Evolutionary conservation across 2,797 vertebrate genomes (phyloP).

Genomic region (Leptatherina wallacei): DNA sequence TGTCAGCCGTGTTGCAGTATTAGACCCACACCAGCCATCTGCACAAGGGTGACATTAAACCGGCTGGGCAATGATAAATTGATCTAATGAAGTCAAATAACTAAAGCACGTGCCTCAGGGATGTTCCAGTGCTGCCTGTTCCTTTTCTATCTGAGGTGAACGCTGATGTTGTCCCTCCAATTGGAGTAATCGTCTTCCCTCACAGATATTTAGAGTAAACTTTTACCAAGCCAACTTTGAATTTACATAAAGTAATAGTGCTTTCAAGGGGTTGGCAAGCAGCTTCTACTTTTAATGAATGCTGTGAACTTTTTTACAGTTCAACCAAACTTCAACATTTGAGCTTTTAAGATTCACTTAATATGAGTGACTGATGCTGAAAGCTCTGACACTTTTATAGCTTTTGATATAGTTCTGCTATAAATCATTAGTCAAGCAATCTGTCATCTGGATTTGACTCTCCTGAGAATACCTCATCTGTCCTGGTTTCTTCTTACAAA

Average conservation of each 20-base stretch:
- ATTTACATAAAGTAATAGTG: constrained; percentile 9
- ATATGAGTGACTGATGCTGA: constrained; percentile 27
- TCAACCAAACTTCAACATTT: constrained; percentile 17
- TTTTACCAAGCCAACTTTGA: not conserved
- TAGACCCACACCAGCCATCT: not conserved
- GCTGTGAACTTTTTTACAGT: not conserved
- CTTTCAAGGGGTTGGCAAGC: not conserved
- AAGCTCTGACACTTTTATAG: constrained; percentile 1
- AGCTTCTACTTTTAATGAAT: not conserved
- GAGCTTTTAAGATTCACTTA: constrained; percentile 14
- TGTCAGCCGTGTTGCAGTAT: constrained; percentile 6
- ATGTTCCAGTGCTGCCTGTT: constrained; percentile 5
- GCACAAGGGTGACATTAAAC: not conserved
- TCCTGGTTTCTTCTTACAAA: constrained; percentile 10
- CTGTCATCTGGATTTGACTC: constrained; percentile 33
- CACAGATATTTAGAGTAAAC: not conserved
- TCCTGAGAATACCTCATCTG: constrained; percentile 24
- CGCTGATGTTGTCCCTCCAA: not conserved
- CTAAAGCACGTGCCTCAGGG: not conserved
- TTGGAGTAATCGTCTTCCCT: not conserved
- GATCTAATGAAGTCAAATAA: constrained; percentile 6
- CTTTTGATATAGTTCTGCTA: constrained; percentile 8
- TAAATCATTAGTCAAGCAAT: constrained; percentile 38
- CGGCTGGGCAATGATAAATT: not conserved
- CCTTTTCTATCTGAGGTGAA: not conserved